Base-by-base conservation (phyloP, 2,797 vertebrate species). In the Bradypodion ventrale region DNA sequence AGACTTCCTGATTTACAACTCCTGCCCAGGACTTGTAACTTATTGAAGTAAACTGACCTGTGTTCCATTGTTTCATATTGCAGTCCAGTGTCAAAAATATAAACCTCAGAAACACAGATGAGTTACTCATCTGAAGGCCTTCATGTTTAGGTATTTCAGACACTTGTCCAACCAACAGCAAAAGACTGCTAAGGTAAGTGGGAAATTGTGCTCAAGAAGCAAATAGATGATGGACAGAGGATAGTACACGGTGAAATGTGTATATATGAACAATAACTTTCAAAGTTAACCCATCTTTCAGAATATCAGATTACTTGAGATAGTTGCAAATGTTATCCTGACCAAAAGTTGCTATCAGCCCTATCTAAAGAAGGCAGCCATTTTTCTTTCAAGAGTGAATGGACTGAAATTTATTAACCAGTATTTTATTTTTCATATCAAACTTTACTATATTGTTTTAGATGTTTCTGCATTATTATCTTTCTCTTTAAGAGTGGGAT, bases 41-140 rank as follows among this genome's bases (percentile, higher is more conserved):
- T 73, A 82, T 86, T 68, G 66, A 73, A 85, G 78, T 82, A 85
- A 81, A 27, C 66, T 85, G 84, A 76, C 74, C 73, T 77, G 59
- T 76, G 73, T 66, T 32, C 42, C 65, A 70, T 77, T 85, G 74
- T 76, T 81, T 77, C 74, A 77, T 82, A 76, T 72, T 76, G 70
- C 42, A 49, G 52, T 49, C 65, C 23, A 70, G n/a, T 46, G 44
- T 60, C 73, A 62, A 46, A 66, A 37, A 68, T 81, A 85, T 62
- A 66, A 85, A 82, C 32, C 66, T 76, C 44, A 70, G 42, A 60
- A 62, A 75, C 56, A 59, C 73, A 75, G 44, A 60, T 12, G 25
- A 70, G 59, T 76, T 70, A 70, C 23, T 62, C 49, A 76, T 85
- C 63, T 81, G 78, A 85, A 76, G 84, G 42, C 10, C 63, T 69